A percentile compares a stretch with the other conserved stretches of the same genome.
phyloP scores from a whole-genome alignment of 1,140 invertebrate species.

The Oscheius sp. region DNA sequence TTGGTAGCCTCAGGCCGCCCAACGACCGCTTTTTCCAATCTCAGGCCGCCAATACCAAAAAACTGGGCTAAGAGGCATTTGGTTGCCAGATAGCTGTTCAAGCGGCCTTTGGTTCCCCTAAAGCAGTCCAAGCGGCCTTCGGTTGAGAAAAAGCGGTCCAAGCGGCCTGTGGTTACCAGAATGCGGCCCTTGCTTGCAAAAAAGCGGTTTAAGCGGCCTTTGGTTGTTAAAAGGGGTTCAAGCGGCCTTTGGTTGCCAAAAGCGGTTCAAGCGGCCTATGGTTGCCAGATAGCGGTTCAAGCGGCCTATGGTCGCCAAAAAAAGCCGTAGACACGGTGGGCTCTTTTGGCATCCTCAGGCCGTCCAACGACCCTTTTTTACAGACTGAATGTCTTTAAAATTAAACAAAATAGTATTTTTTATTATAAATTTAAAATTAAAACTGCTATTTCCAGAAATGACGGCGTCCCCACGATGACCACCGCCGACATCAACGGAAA shows the following conservation, averaged over 20 bases:
- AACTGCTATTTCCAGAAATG: conserved; percentile 17
- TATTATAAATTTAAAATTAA: not conserved
- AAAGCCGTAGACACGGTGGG: not conserved
- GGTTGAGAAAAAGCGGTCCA: too few relatives aligned
- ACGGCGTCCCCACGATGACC: conserved; percentile 20
- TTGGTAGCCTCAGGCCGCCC: too few relatives aligned
- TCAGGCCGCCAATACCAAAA: too few relatives aligned
- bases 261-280: too few relatives aligned
- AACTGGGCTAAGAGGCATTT: too few relatives aligned
- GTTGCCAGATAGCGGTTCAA: too few relatives aligned
- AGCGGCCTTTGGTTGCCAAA: too few relatives aligned
- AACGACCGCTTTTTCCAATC: too few relatives aligned
- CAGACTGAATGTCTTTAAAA: not conserved
- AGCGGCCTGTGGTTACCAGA: not conserved
- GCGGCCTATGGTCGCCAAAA: too few relatives aligned
- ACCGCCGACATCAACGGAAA: conserved; percentile 17
- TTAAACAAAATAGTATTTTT: not conserved
- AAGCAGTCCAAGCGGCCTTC: too few relatives aligned
- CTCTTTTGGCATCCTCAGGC: not conserved
- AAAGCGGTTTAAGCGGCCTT: not conserved
- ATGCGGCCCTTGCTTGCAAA: not conserved
- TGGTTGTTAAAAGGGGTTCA: too few relatives aligned
- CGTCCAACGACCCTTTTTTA: not conserved
- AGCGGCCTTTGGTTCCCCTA: not conserved
- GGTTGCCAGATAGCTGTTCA: not conserved